phyloP scores from a whole-genome alignment of 1,140 invertebrate genomes.

The Adoxophyes honmai region DNA sequence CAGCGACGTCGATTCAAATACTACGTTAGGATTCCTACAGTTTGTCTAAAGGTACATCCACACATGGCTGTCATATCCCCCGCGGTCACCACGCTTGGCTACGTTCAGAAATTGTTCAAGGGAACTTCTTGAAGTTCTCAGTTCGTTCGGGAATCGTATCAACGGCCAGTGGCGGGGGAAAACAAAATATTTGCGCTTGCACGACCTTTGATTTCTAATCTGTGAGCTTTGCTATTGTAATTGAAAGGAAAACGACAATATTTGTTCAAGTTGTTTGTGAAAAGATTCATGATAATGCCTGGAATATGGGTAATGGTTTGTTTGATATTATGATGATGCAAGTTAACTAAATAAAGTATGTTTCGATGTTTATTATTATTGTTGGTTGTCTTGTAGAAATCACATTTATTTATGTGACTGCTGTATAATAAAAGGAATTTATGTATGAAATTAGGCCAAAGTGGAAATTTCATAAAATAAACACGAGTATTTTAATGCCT shows the following conservation, averaged over 20 bases:
- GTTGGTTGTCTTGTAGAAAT: no score
- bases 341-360: no score
- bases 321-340: background rate
- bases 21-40: no score
- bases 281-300: background rate
- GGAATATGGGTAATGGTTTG: background rate
- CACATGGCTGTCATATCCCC: constrained; percentile 9
- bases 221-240: constrained; percentile 14
- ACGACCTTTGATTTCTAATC: constrained; percentile 13
- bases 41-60: constrained; percentile 27
- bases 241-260: background rate
- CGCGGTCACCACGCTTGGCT: constrained; percentile 28
- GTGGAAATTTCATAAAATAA: no score
- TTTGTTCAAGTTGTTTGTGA: background rate
- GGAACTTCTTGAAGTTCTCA: constrained; percentile 40
- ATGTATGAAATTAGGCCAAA: no score
- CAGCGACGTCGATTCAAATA: no score
- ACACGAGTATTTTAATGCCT: no score
- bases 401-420: no score
- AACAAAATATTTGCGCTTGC: constrained; percentile 9
- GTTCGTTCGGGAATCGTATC: constrained; percentile 25
- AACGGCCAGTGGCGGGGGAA: constrained; percentile 14
- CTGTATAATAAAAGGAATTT: no score
- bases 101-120: constrained; percentile 45
- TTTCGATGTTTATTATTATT: no score